phyloP scores from a whole-genome alignment of 2,797 vertebrate genomes.

The Eulemur coronatus region DNA sequence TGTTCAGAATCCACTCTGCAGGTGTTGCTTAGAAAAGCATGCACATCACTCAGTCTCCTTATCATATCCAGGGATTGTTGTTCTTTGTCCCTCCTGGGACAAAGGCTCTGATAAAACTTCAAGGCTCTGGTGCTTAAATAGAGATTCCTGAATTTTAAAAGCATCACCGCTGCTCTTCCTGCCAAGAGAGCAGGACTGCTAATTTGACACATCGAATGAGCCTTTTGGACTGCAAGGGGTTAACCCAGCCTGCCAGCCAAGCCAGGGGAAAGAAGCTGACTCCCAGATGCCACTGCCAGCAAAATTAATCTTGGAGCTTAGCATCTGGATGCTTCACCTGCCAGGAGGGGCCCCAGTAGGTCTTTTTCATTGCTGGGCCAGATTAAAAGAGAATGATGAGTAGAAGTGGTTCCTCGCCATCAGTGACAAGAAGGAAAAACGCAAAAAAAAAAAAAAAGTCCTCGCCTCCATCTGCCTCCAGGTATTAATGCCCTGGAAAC shows the following conservation, averaged over 20 bases:
- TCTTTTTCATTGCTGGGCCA: slow-evolving; percentile 81
- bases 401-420: slow-evolving; percentile 79
- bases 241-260: slow-evolving; percentile 81
- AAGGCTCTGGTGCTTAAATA: slow-evolving; percentile 71
- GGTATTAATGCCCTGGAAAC: slow-evolving; percentile 72
- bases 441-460: neutral
- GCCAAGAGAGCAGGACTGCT: slow-evolving; percentile 68
- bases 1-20: neutral
- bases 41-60: neutral
- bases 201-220: slow-evolving; percentile 68
- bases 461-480: slow-evolving; percentile 52
- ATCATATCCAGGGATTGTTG: slow-evolving; percentile 41
- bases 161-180: slow-evolving; percentile 60
- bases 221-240: slow-evolving; percentile 71
- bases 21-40: neutral
- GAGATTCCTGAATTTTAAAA: slow-evolving; percentile 73
- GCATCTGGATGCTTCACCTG: slow-evolving; percentile 88
- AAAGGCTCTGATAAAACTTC: slow-evolving; percentile 66
- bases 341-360: slow-evolving; percentile 83
- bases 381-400: slow-evolving; percentile 86
- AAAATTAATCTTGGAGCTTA: slow-evolving; percentile 89
- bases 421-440: slow-evolving; percentile 68
- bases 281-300: slow-evolving; percentile 83
- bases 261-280: slow-evolving; percentile 73
- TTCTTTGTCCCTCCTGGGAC: neutral